Evolutionary conservation across 2,888 invertebrate genomes (phyloP).

Genomic region (Alloplasta piceator): DNA sequence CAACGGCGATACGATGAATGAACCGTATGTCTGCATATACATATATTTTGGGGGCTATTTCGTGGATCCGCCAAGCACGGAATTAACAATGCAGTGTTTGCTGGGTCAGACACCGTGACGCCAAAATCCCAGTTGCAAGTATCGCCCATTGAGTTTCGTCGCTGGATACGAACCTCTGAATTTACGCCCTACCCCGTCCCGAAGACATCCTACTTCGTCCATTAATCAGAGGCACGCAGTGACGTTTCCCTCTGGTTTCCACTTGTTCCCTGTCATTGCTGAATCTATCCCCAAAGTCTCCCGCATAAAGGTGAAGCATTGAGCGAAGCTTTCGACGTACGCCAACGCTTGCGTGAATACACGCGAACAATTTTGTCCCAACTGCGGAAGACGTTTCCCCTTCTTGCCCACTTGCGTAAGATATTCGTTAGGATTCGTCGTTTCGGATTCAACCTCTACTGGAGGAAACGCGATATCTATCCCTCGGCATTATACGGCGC

Average conservation of each 20-base stretch:
- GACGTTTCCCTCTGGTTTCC: constrained; percentile 52
- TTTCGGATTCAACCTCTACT: not conserved
- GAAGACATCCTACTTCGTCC: constrained; percentile 46
- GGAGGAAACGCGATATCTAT: not conserved
- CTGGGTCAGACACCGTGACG: constrained; percentile 73
- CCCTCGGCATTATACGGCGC: not conserved
- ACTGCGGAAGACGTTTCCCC: not conserved
- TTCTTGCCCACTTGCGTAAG: not conserved
- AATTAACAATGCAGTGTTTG: constrained; percentile 71
- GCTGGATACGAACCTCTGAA: constrained; percentile 29
- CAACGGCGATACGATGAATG: not conserved
- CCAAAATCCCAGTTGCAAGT: constrained; percentile 65
- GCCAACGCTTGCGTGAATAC: constrained; percentile 1
- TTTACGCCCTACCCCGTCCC: no score
- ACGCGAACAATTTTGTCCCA: constrained; percentile 10
- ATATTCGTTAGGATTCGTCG: no score
- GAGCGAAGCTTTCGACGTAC: no score
- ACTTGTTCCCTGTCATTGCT: constrained; percentile 10
- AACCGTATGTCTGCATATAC: constrained; percentile 2
- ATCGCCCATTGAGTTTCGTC: constrained; percentile 51
- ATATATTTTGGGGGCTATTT: constrained; percentile 64
- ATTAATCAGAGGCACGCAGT: constrained; percentile 62
- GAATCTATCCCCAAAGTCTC: constrained; percentile 16
- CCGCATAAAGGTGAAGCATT: no score
- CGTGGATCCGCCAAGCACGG: constrained; percentile 58